Evolutionary conservation across 2,797 vertebrate species (phyloP).

Genomic region (Poeciliopsis turneri): DNA sequence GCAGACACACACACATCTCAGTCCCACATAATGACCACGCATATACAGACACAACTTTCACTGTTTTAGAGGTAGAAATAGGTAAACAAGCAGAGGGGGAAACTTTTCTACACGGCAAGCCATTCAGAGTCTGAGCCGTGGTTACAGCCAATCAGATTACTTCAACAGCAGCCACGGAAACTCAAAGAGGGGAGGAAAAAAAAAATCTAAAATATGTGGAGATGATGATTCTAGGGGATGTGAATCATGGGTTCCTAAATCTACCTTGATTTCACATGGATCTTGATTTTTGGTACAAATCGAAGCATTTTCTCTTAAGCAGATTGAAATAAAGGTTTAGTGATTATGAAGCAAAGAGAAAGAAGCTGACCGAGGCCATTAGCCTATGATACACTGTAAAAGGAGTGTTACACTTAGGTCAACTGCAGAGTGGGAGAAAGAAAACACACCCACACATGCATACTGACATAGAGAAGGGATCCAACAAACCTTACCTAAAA

Average conservation of each 20-base stretch:
- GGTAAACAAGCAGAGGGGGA: constrained; percentile 79
- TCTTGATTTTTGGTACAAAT: constrained; percentile 71
- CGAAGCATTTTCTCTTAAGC: constrained; percentile 70
- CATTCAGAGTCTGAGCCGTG: constrained; percentile 83
- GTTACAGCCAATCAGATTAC: constrained; percentile 84
- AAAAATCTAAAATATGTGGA: constrained; percentile 60
- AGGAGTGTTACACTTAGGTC: constrained; percentile 80
- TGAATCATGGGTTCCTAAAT: constrained; percentile 73
- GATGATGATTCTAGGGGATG: constrained; percentile 71
- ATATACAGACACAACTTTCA: constrained; percentile 75
- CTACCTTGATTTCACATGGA: constrained; percentile 76
- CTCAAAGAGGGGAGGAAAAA: constrained; percentile 51
- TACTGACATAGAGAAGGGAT: constrained; percentile 78
- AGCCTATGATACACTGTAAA: constrained; percentile 82
- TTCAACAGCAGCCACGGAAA: constrained; percentile 79
- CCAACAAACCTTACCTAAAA: constrained; percentile 89
- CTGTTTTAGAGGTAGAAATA: constrained; percentile 81
- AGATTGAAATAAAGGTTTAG: constrained; percentile 82
- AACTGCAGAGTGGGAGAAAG: constrained; percentile 81
- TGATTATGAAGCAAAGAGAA: constrained; percentile 84
- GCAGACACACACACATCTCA: constrained; percentile 66
- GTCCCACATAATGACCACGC: constrained; percentile 75
- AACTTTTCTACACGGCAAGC: constrained; percentile 82
- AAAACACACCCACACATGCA: constrained; percentile 76
- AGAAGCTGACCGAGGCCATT: constrained; percentile 84